Conservation (phyloP, 2,888 invertebrate genomes). For the Halictus ligatus region DNA sequence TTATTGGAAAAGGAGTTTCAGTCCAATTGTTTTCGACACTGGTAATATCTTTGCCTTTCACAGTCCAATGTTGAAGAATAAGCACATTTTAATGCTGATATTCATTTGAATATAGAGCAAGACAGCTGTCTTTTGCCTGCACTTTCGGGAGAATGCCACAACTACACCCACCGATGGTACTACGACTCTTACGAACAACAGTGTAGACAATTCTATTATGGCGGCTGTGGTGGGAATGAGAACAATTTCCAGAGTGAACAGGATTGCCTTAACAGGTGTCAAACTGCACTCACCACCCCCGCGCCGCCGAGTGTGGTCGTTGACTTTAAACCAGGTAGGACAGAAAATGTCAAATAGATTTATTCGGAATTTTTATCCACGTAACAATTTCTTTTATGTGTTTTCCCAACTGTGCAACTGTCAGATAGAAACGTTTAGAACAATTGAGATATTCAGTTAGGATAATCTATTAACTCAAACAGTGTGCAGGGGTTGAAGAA, state of each 20-base stretch:
- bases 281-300: slow-evolving; percentile 84
- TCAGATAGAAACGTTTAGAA: not conserved
- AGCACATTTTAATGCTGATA: not conserved
- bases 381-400: too few relatives aligned
- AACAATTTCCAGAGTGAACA: slow-evolving; percentile 92
- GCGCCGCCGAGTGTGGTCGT: slow-evolving; percentile 78
- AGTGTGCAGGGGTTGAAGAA: not conserved
- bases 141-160: slow-evolving; percentile 90
- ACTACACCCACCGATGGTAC: slow-evolving; percentile 92
- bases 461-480: not conserved
- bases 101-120: slow-evolving; percentile 85
- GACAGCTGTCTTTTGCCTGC: slow-evolving; percentile 91
- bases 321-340: slow-evolving; percentile 80
- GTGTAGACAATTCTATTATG: slow-evolving; percentile 94
- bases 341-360: too few relatives aligned
- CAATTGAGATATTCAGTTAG: not conserved
- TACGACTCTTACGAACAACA: slow-evolving; percentile 90
- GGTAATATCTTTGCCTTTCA: slow-evolving; percentile 2
- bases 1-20: not conserved
- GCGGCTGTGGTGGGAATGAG: slow-evolving; percentile 96
- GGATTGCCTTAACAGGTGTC: slow-evolving; percentile 89
- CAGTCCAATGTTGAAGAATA: not conserved
- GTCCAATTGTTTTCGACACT: not conserved
- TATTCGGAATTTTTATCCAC: not conserved
- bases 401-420: not conserved